phyloP scores from a whole-genome alignment of 2,797 vertebrate species.

The Simalia tracyae region DNA sequence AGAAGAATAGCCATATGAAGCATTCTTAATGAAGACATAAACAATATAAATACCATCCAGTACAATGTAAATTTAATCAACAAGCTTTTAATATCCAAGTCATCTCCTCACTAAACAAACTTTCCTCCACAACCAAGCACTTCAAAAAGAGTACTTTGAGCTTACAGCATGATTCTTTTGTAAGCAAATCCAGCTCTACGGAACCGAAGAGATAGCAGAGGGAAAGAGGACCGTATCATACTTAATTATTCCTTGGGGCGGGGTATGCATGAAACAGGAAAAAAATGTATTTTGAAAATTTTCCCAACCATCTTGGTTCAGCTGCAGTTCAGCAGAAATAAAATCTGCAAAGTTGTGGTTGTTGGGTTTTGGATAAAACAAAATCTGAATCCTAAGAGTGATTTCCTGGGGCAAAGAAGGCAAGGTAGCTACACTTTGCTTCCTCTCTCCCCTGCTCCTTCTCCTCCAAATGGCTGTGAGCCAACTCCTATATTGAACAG shows the following conservation, averaged over 20 bases:
- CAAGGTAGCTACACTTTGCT: not conserved
- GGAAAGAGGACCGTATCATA: accelerated
- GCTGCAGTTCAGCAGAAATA: not conserved
- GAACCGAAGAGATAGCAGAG: not conserved
- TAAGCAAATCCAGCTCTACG: not conserved
- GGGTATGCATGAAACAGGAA: not conserved
- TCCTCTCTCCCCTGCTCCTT: not conserved
- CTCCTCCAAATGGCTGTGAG: not conserved
- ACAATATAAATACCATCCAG: not conserved
- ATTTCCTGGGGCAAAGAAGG: not conserved
- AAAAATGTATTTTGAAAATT: not conserved
- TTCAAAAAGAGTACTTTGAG: not conserved
- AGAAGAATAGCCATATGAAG: not conserved
- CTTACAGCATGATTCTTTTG: not conserved
- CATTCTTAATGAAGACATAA: not conserved
- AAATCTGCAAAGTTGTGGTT: not conserved
- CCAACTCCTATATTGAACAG: not conserved
- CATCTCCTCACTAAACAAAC: not conserved
- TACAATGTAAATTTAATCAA: slow-evolving; percentile 16
- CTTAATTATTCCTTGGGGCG: not conserved
- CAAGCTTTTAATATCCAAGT: slow-evolving; percentile 13
- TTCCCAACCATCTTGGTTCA: not conserved
- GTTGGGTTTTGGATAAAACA: not conserved
- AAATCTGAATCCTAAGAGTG: not conserved
- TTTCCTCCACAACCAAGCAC: not conserved